These are phyloP conservation scores for Lepilemur septentrionalis DNA, from an alignment of 2,797 vertebrate genomes.

Conservation along the genomic window DNA sequence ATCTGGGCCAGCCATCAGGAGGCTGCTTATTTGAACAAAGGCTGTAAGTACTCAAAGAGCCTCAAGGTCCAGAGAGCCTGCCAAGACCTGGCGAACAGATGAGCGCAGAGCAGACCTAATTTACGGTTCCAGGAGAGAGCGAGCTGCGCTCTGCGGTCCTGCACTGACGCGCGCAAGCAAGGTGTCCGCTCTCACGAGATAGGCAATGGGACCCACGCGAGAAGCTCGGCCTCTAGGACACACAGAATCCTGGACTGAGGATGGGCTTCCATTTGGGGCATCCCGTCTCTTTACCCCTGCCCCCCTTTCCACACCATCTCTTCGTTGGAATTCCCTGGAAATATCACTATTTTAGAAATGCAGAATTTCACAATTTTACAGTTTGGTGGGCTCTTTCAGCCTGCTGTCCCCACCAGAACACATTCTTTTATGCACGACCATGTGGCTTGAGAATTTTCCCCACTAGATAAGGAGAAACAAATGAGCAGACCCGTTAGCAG, in stretches of 20 bases:
- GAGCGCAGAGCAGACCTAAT: not conserved
- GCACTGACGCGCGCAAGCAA: accelerated
- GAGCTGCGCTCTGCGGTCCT: not conserved
- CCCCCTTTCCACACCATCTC: not conserved
- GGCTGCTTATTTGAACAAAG: conserved; percentile 69
- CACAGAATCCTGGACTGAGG: not conserved
- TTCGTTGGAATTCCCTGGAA: not conserved
- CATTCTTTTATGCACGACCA: not conserved
- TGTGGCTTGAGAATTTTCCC: not conserved
- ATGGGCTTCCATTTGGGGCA: accelerated
- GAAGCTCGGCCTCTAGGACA: not conserved
- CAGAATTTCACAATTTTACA: not conserved
- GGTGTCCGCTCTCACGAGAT: accelerated
- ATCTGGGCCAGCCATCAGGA: conserved; percentile 49
- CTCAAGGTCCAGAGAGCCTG: conserved; percentile 50
- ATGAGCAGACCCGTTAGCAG: accelerated
- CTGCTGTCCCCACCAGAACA: not conserved
- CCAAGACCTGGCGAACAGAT: conserved; percentile 63
- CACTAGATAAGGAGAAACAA: not conserved
- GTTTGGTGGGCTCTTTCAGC: not conserved
- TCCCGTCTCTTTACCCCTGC: not conserved
- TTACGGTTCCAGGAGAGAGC: not conserved
- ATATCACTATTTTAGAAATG: not conserved
- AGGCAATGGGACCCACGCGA: not conserved
- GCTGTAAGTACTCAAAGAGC: conserved; percentile 53